Conservation (phyloP, 2,797 vertebrate species). For the Kryptopterus vitreolus region DNA sequence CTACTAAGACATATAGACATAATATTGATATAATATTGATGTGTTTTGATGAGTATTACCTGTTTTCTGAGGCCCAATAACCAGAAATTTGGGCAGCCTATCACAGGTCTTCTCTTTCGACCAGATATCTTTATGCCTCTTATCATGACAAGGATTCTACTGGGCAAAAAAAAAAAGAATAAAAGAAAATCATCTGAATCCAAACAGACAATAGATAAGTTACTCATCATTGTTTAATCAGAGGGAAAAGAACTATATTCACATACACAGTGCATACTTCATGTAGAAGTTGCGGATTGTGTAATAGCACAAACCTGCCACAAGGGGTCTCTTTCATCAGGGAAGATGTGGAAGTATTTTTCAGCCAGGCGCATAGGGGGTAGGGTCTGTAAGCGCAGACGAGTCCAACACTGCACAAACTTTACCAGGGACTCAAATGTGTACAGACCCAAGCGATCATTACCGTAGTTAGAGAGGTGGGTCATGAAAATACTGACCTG, state of each 20-base stretch:
- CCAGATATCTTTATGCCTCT: constrained; percentile 99
- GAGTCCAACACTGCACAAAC: constrained; percentile 98
- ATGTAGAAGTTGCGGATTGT: constrained; percentile 9
- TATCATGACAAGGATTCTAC: constrained; percentile 97
- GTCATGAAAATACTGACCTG: constrained; percentile 99
- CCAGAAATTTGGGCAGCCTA: constrained; percentile 91
- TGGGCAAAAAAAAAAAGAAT: constrained; percentile 43
- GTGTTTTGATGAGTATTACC: constrained; percentile 68
- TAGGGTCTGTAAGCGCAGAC: constrained; percentile 88
- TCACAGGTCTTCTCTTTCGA: constrained; percentile 99
- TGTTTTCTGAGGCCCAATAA: constrained; percentile 96
- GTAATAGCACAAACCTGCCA: constrained; percentile 85
- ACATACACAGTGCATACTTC: not conserved
- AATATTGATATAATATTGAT: no score
- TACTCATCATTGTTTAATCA: not conserved
- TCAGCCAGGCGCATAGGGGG: constrained; percentile 87
- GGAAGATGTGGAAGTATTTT: constrained; percentile 96
- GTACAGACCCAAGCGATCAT: constrained; percentile 93
- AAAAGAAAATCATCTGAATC: not conserved
- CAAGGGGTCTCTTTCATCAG: constrained; percentile 91
- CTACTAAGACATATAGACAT: not conserved
- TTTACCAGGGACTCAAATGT: constrained; percentile 96
- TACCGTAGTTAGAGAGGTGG: constrained; percentile 96
- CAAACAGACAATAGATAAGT: not conserved
- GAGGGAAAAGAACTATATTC: not conserved